Evolutionary conservation across 2,888 invertebrate species (phyloP).

Genomic region (Xestia xanthographa): DNA sequence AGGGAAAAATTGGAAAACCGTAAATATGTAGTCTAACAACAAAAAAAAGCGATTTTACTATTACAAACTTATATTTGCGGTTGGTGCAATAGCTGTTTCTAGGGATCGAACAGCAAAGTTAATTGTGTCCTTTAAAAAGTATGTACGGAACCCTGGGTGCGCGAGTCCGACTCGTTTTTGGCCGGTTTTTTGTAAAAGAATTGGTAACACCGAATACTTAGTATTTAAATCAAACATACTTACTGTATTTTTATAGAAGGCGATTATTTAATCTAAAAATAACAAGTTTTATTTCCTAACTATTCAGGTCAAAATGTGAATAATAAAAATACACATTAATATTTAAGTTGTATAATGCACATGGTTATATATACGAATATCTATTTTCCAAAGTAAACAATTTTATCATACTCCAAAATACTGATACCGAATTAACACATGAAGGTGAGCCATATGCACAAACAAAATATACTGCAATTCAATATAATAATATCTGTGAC

Average conservation of each 20-base stretch:
- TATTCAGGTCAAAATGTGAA: too few species aligned
- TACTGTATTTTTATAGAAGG: not conserved
- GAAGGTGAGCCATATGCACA: slow-evolving; percentile 43
- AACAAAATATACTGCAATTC: slow-evolving; percentile 50
- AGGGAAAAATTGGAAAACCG: too few species aligned
- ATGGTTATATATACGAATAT: not conserved
- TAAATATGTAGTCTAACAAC: too few species aligned
- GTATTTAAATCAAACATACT: not conserved
- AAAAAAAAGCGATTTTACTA: too few species aligned
- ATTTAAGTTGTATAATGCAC: not conserved
- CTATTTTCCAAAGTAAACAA: slow-evolving; percentile 33
- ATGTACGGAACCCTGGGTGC: too few species aligned
- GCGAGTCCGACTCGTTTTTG: too few species aligned
- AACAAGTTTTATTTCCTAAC: not conserved
- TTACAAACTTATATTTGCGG: too few species aligned
- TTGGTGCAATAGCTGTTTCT: too few species aligned
- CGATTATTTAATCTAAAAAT: not conserved
- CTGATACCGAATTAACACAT: slow-evolving; percentile 26
- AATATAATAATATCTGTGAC: slow-evolving; percentile 59
- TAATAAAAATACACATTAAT: not conserved
- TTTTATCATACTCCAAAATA: slow-evolving; percentile 44
- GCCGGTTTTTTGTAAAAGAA: too few species aligned
- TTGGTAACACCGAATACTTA: not conserved
- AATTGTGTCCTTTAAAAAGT: too few species aligned
- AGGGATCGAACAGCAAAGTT: too few species aligned